phyloP scores from a whole-genome alignment of 2,797 vertebrate species.

The Poeciliopsis gracilis region DNA sequence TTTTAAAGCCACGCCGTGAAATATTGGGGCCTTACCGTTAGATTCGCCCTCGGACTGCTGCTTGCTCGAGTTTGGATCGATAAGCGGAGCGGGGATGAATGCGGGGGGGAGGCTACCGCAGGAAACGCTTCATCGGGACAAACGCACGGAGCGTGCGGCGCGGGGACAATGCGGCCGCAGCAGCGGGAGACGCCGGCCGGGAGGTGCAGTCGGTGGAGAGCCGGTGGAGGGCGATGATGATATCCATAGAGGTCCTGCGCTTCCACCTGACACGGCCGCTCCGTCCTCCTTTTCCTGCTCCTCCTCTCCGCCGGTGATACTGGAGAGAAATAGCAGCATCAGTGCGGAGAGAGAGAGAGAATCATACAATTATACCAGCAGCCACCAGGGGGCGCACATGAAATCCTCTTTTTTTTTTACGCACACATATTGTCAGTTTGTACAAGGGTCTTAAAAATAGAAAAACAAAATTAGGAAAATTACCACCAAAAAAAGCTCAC shows the following conservation, averaged over 20 bases:
- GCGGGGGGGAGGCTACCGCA: slow-evolving; percentile 52
- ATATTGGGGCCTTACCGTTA: slow-evolving; percentile 69
- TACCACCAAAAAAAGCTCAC: too few relatives aligned
- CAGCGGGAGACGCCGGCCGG: slow-evolving; percentile 49
- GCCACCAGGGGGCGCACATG: slow-evolving; percentile 26
- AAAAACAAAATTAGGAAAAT: too few relatives aligned
- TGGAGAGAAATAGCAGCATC: slow-evolving; percentile 76
- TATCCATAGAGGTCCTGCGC: slow-evolving; percentile 70
- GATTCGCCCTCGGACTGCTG: slow-evolving; percentile 49
- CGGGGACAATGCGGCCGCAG: slow-evolving; percentile 41
- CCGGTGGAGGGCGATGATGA: slow-evolving; percentile 60
- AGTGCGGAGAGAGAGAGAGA: slow-evolving; percentile 59
- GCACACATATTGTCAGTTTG: too few relatives aligned
- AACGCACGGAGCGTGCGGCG: slow-evolving; percentile 21
- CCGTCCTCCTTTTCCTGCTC: slow-evolving; percentile 60
- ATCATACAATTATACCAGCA: not conserved
- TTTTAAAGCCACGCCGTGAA: not conserved
- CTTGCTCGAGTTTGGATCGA: slow-evolving; percentile 52
- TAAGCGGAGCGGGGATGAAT: slow-evolving; percentile 59
- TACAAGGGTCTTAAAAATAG: too few relatives aligned
- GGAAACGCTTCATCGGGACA: slow-evolving; percentile 30
- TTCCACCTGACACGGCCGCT: slow-evolving; percentile 75
- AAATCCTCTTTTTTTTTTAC: not conserved
- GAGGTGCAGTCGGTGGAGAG: slow-evolving; percentile 53
- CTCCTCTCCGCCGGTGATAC: slow-evolving; percentile 69